Conservation (phyloP, 2,888 invertebrate species). For the Cosmia trapezina region DNA sequence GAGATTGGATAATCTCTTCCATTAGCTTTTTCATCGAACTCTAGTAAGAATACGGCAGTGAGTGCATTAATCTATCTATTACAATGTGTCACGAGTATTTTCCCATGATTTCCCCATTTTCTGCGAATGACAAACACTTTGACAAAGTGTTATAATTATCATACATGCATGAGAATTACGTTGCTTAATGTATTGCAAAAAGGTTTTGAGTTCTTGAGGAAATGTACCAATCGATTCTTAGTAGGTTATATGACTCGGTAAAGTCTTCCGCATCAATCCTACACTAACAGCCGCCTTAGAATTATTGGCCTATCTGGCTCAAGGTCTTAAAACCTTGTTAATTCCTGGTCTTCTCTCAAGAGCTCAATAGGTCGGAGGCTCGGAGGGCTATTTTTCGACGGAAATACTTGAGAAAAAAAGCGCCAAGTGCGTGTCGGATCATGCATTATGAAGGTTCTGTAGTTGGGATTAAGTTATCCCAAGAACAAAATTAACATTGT, state of each 20-base stretch:
- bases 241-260: constrained; percentile 8
- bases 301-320: not conserved
- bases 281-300: not conserved
- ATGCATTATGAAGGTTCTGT: too few relatives aligned
- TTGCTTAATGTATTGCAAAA: constrained; percentile 53
- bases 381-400: not conserved
- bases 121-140: constrained; percentile 59
- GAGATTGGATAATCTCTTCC: constrained; percentile 18
- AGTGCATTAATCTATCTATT: constrained; percentile 26
- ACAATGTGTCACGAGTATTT: constrained; percentile 37
- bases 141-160: constrained; percentile 58
- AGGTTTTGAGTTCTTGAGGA: constrained; percentile 43
- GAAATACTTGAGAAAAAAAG: not conserved
- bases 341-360: not conserved
- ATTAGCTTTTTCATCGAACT: constrained; percentile 32
- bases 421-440: too few relatives aligned
- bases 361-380: not conserved
- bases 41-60: constrained; percentile 13
- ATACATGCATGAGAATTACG: constrained; percentile 55
- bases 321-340: not conserved
- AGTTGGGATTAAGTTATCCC: too few relatives aligned
- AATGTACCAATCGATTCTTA: constrained; percentile 28
- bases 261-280: not conserved
- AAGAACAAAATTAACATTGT: too few relatives aligned
- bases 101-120: constrained; percentile 65